Conservation (phyloP, 2,888 invertebrate genomes). For the Sinotaia quadrata region DNA sequence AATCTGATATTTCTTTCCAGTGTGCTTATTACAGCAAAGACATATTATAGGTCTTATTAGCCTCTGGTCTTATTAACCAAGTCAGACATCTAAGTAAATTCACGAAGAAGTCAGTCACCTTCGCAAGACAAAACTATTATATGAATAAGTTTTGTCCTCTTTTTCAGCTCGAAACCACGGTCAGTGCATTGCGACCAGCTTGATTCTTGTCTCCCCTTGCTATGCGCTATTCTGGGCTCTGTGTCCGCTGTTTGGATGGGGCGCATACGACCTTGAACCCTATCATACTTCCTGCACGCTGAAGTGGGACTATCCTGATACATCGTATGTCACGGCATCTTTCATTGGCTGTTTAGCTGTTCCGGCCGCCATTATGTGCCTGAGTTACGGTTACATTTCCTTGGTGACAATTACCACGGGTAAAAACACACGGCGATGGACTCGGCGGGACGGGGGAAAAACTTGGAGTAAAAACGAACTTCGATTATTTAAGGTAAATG, state of each 20-base stretch:
- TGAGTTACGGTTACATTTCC: constrained; percentile 36
- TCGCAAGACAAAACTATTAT: too few relatives aligned
- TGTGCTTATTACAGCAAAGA: too few relatives aligned
- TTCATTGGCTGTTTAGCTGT: constrained; percentile 39
- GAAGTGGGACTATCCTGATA: constrained; percentile 38
- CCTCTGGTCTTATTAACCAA: too few relatives aligned
- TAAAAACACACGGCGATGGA: constrained; percentile 22
- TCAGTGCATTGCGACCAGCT: neutral
- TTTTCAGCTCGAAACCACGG: constrained; percentile 23
- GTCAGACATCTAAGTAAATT: too few relatives aligned
- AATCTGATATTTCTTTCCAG: too few relatives aligned
- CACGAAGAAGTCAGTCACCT: too few relatives aligned
- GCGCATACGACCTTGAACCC: constrained; percentile 42
- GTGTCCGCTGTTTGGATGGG: constrained; percentile 45
- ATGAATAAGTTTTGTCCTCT: too few relatives aligned
- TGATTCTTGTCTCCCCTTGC: constrained; percentile 21
- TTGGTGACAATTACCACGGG: constrained; percentile 21
- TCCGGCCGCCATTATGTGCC: constrained; percentile 33
- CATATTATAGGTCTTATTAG: too few relatives aligned
- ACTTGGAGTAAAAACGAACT: constrained; percentile 27
- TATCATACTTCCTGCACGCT: constrained; percentile 42
- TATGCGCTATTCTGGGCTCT: constrained; percentile 42
- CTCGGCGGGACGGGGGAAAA: constrained; percentile 3
- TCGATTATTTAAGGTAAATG: constrained; percentile 34
- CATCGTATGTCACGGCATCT: constrained; percentile 37